phyloP scores from a whole-genome alignment of 2,888 invertebrate species.

The Acleris sparsana region DNA sequence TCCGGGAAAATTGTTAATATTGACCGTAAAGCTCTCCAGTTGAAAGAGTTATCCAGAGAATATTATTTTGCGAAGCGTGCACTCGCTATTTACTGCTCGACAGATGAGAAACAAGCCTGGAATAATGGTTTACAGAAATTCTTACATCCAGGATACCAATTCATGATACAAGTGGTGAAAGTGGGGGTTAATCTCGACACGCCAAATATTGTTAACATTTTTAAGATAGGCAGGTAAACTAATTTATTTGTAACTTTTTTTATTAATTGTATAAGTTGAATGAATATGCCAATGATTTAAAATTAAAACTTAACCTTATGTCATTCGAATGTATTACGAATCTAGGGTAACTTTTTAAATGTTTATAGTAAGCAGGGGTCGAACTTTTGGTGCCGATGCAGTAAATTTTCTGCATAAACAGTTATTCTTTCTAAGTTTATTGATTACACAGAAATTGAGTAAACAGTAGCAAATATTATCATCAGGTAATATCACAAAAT shows the following conservation, averaged over 20 bases:
- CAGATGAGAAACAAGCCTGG: conserved; percentile 37
- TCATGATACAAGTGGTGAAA: conserved; percentile 39
- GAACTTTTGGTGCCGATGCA: too few species aligned
- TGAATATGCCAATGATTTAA: too few species aligned
- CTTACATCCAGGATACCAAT: conserved; percentile 41
- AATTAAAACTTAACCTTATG: too few species aligned
- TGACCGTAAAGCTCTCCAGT: conserved; percentile 19
- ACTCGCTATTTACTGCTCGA: conserved; percentile 42
- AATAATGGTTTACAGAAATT: conserved; percentile 35
- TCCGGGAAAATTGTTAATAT: conserved; percentile 45
- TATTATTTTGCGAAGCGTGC: conserved; percentile 38
- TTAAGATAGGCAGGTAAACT: background rate
- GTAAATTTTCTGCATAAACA: too few species aligned
- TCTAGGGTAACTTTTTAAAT: too few species aligned
- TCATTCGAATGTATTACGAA: too few species aligned
- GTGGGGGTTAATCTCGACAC: conserved; percentile 39
- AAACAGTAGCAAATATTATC: too few species aligned
- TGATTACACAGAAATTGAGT: too few species aligned
- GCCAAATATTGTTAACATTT: conserved; percentile 35
- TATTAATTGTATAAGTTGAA: too few species aligned
- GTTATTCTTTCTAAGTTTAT: too few species aligned
- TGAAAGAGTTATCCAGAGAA: conserved; percentile 43
- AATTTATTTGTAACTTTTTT: background rate
- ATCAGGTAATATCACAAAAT: too few species aligned
- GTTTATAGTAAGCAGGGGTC: too few species aligned